Base-by-base conservation (phyloP, 2,888 invertebrate species). In the Cephus pulcher region DNA sequence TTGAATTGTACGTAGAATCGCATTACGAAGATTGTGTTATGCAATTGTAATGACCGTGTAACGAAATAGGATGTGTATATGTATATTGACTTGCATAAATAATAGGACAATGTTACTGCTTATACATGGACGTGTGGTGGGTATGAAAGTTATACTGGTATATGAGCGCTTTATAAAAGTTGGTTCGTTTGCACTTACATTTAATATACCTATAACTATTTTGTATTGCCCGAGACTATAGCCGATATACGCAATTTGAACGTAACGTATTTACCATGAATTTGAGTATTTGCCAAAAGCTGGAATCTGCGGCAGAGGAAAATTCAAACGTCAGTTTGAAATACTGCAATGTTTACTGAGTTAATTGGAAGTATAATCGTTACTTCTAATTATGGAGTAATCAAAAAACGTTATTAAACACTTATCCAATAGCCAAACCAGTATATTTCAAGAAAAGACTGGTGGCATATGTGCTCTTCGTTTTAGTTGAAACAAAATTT, bases 361-460 rank as follows among this genome's bases (percentile, higher is more conserved):
- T 71, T 12, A 77, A 78, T 77, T 75, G 71, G 79, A 75, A 81
- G 78, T 33, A 71, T 69, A 69, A 32, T 70, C 34, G 75, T 78
- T 79, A 75, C 76, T 76, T 75, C 68, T 37, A 37, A 81, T 81
- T 79, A 75, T 73, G 37, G 81, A 76, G 37, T 32, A 30, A 69
- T 37, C 37, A 32, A 69, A 74, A 23, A 37, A 76, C 32, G 11
- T 75, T 77, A 74, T 79, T 79, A 76, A 56, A n/a, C 68, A 69
- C 76, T 34, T 68, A 33, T 15, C 68, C 68, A 69, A 74, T 40
- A 32, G 32, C 68, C 33, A 68, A 56, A 56, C 68, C 69, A 77
- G 12, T 37, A 56, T 56, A 23, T 23, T 56, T 9, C 9, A 23
- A 56, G 56, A 2, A 56, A 56, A 2, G 23, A 23, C 23, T 56